phyloP scores from a whole-genome alignment of 1,140 invertebrate genomes.

The Prorops nasuta region DNA sequence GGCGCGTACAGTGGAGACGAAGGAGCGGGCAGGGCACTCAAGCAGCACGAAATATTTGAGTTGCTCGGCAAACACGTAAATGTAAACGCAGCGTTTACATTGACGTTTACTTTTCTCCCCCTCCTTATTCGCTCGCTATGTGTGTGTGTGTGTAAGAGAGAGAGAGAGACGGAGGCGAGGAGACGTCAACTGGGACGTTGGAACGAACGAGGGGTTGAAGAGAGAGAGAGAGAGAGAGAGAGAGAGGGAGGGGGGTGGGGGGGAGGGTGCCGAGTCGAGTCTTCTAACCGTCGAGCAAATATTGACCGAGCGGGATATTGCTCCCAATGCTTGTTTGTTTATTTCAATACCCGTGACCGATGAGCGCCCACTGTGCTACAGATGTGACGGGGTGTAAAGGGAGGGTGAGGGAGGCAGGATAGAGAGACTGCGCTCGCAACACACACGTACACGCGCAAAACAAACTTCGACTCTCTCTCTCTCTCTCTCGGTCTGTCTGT shows the following conservation, averaged over 20 bases:
- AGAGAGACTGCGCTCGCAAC: neutral
- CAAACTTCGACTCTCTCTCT: too few species aligned
- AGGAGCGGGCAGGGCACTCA: conserved; percentile 34
- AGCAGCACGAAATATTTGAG: conserved; percentile 55
- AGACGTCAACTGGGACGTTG: conserved; percentile 14
- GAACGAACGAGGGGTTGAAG: conserved; percentile 6
- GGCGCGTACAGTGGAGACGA: too few species aligned
- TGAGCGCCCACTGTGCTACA: conserved; percentile 22
- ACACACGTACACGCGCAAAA: too few species aligned
- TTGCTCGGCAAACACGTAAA: conserved; percentile 55
- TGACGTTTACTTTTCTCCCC: conserved; percentile 53
- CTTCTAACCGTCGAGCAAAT: conserved; percentile 56
- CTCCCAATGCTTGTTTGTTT: conserved; percentile 56
- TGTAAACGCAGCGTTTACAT: conserved; percentile 54
- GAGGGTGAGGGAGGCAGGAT: conserved; percentile 7
- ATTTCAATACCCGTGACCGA: conserved; percentile 52
- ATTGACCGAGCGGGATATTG: conserved; percentile 58
- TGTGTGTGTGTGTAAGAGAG: neutral
- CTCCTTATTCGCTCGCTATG: conserved; percentile 6
- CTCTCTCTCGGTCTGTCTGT: too few species aligned
- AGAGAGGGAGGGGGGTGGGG: neutral
- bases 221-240: conserved; percentile 3
- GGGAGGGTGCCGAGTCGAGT: conserved; percentile 36
- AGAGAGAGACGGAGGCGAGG: neutral
- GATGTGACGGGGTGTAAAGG: neutral